Base-by-base conservation (phyloP, 2,888 invertebrate genomes). In the Drosophila paramelanica region DNA sequence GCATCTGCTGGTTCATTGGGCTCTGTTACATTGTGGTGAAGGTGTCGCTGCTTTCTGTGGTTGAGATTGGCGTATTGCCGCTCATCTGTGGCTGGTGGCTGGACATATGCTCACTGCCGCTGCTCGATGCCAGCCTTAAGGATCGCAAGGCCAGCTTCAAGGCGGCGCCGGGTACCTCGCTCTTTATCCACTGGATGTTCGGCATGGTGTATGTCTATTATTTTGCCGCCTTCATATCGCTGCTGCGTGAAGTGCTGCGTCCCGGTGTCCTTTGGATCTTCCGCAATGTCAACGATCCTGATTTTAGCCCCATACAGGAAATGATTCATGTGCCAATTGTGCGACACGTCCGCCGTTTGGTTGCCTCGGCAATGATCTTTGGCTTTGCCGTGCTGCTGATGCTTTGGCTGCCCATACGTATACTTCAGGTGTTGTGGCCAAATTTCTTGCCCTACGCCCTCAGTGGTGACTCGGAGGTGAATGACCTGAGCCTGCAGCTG, bases 191-290 rank as follows among this genome's bases (percentile, higher is more conserved):
- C 92, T 99, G 99, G 99, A 95, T 99, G 42, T 97, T 98, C 7
- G 99, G 99, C 65, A 99, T 99, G 98, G 97, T 97, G 36, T 99
- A 98, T 91, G 98, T 99, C 13, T 99, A 99, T 93, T 99, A 99
- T 93, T 99, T 99, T 91, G 99, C 99, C 7, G 98, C 98, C 0
- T 99, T 98, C 91, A 97, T 99, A 45, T 93, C 98, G 17, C 93
- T 99, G 3, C 92, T 99, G 25, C 94, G 99, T 56, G 99, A 99
- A 93, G 98, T 99, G 0, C 92, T 99, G 39, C 94, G 99, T 56
- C 99, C 99, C 0, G 99, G 99, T 0, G 98, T 99, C 0, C 93
- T 99, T 3, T 99, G 99, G 99, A 99, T 99, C 92, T 94, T 99
- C 82, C 95, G 99, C 79, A 99, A 99, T 92, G 94, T 99, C 65